phyloP scores from a whole-genome alignment of 2,888 invertebrate genomes.

The Gerris lacustris region DNA sequence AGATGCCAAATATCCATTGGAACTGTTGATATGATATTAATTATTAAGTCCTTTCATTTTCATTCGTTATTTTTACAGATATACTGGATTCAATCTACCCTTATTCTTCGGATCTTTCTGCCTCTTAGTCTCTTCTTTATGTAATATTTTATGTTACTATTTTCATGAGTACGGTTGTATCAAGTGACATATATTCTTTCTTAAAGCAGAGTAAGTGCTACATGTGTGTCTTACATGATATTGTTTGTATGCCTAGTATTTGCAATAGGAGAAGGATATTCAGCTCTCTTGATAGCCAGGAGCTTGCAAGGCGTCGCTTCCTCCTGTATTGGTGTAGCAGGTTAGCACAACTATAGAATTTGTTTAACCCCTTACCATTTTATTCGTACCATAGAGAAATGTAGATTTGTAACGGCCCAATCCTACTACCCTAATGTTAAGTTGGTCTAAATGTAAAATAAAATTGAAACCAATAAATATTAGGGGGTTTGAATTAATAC shows the following conservation, averaged over 20 bases:
- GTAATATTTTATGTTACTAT: constrained; percentile 41
- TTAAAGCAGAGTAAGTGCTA: too few relatives aligned
- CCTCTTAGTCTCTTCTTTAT: constrained; percentile 51
- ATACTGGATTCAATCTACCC: constrained; percentile 54
- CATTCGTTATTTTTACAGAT: constrained; percentile 30
- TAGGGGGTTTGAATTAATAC: too few relatives aligned
- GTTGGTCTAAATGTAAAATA: too few relatives aligned
- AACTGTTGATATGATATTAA: too few relatives aligned
- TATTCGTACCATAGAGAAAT: too few relatives aligned
- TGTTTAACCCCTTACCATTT: too few relatives aligned
- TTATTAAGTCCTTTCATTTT: too few relatives aligned
- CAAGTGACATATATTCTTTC: background rate
- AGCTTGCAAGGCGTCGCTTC: constrained; percentile 70
- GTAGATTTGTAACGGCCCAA: too few relatives aligned
- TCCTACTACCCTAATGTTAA: too few relatives aligned
- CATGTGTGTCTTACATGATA: background rate
- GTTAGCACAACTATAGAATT: constrained; percentile 31
- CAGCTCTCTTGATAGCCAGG: constrained; percentile 55
- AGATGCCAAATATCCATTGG: too few relatives aligned
- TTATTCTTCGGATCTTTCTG: constrained; percentile 55
- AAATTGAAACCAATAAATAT: too few relatives aligned
- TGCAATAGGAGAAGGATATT: constrained; percentile 58
- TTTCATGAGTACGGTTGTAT: background rate
- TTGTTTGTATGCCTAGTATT: constrained; percentile 46
- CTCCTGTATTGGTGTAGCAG: constrained; percentile 61